phyloP scores from a whole-genome alignment of 1,140 invertebrate species.

The Phortica variegata region DNA sequence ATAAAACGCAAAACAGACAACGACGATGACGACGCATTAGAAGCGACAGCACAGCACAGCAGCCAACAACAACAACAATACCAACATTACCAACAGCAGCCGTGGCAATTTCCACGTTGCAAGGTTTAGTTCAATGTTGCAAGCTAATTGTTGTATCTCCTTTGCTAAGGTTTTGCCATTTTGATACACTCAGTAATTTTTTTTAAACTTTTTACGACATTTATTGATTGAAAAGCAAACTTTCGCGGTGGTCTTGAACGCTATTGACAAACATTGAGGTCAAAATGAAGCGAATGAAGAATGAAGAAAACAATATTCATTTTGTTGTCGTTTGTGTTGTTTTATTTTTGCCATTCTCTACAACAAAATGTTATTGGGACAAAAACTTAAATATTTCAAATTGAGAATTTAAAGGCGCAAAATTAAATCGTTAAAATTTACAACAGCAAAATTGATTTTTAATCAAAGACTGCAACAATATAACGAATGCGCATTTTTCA shows the following conservation, averaged over 20 bases:
- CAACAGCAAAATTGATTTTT: constrained; percentile 55
- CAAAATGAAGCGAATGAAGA: too few species aligned
- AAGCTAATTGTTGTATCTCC: not conserved
- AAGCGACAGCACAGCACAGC: too few species aligned
- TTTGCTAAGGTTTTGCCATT: too few species aligned
- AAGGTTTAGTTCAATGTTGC: constrained; percentile 36
- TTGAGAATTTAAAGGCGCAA: not conserved
- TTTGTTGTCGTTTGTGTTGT: not conserved
- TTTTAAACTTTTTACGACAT: too few species aligned
- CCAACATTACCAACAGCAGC: too few species aligned
- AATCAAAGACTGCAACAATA: constrained; percentile 46
- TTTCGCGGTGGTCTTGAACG: constrained; percentile 27
- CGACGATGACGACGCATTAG: too few species aligned
- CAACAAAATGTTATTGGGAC: not conserved
- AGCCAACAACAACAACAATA: too few species aligned
- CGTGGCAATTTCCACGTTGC: too few species aligned
- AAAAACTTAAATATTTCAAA: not conserved
- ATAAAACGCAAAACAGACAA: not conserved
- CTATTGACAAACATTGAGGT: constrained; percentile 1
- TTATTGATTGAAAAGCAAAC: not conserved
- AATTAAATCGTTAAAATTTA: constrained; percentile 51
- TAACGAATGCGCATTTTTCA: constrained; percentile 17
- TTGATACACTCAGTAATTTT: too few species aligned
- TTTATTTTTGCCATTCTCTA: not conserved
- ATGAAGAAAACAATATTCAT: not conserved